A percentile compares a stretch with the other conserved stretches of the same genome.
Conservation (phyloP, 1,140 invertebrate species). For the Sogatella furcifera region DNA sequence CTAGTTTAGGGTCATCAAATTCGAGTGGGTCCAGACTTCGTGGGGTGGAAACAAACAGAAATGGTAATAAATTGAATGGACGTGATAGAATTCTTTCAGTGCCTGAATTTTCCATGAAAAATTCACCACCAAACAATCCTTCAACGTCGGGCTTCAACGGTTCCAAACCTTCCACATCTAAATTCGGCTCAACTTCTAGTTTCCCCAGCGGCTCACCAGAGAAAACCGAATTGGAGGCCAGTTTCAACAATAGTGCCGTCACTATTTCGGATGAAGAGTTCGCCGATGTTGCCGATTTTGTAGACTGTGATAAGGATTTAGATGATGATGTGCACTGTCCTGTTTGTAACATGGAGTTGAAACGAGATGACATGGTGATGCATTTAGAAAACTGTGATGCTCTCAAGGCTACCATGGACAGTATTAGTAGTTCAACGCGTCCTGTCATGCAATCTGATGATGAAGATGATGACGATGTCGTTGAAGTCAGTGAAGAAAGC, state of each 20-base stretch:
- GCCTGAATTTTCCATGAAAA: neutral
- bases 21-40: neutral
- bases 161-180: no score
- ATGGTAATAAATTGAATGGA: neutral
- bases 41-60: neutral
- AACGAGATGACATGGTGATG: constrained; percentile 31
- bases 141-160: no score
- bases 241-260: neutral
- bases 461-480: constrained; percentile 13
- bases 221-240: constrained; percentile 1
- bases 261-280: neutral
- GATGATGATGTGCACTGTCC: constrained; percentile 38
- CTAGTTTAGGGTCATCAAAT: neutral
- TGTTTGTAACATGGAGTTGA: constrained; percentile 37
- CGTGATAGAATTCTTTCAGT: neutral
- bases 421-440: neutral
- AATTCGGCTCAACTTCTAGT: neutral
- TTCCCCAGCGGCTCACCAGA: neutral
- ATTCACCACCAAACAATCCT: neutral
- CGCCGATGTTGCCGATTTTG: neutral
- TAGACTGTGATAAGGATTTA: constrained; percentile 12
- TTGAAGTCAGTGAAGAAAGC: constrained; percentile 9
- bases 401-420: neutral
- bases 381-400: constrained; percentile 33
- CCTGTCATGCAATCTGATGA: constrained; percentile 16